These are phyloP conservation scores for Dermolepida albohirtum DNA, from an alignment of 2,888 invertebrate genomes.

Conservation along the genomic window DNA sequence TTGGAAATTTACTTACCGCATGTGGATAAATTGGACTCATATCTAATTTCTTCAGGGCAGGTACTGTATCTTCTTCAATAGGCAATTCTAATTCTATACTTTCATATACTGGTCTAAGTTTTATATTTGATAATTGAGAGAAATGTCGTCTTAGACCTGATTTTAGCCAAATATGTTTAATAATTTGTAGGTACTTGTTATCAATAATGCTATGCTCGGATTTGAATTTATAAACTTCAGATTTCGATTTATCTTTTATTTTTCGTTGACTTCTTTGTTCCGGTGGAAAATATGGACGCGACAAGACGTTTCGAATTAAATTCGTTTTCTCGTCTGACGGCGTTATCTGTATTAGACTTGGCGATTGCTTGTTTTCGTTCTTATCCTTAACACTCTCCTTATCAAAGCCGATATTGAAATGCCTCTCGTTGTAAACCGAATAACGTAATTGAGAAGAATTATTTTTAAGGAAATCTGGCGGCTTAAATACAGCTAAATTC, in stretches of 20 bases:
- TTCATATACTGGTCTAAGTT: constrained; percentile 25
- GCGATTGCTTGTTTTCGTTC: too few species aligned
- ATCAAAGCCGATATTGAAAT: too few species aligned
- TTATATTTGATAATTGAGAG: constrained; percentile 25
- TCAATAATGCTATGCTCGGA: neutral
- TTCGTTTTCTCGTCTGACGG: too few species aligned
- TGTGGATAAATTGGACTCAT: neutral
- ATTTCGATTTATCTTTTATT: neutral
- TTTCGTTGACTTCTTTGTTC: too few species aligned
- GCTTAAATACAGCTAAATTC: neutral
- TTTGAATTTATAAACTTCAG: constrained; percentile 28
- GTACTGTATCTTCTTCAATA: neutral
- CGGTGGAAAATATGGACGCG: too few species aligned
- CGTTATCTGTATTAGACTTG: too few species aligned
- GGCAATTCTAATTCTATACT: neutral
- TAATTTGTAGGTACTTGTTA: constrained; percentile 15
- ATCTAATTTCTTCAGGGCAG: constrained; percentile 30
- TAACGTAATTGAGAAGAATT: too few species aligned
- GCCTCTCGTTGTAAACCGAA: too few species aligned
- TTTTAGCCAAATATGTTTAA: constrained; percentile 32
- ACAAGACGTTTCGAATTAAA: too few species aligned
- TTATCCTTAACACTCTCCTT: too few species aligned
- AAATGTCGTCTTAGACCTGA: constrained; percentile 39
- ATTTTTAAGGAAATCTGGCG: too few species aligned
- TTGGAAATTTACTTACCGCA: constrained; percentile 4